These are phyloP conservation scores for Morelia viridis DNA, from an alignment of 2,797 vertebrate genomes.

Conservation along the genomic window DNA sequence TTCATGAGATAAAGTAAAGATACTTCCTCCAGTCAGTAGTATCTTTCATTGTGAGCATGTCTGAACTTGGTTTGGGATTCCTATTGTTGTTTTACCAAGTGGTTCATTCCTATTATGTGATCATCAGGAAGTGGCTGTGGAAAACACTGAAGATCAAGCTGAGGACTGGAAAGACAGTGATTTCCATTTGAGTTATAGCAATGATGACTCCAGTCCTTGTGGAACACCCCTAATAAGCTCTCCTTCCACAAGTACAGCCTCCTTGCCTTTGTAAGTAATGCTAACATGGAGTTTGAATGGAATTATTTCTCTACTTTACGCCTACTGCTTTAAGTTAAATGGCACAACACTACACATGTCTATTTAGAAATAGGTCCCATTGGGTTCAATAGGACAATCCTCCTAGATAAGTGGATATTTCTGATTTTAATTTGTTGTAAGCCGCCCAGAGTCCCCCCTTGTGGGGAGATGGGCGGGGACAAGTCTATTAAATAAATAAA, in stretches of 20 bases:
- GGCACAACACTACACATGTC: not conserved
- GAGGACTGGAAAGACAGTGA: constrained; percentile 50
- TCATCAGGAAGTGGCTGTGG: constrained; percentile 51
- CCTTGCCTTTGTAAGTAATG: constrained; percentile 66
- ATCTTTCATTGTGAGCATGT: not conserved
- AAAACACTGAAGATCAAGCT: constrained; percentile 43
- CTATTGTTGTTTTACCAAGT: constrained; percentile 19
- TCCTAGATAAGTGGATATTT: not conserved
- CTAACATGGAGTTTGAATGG: not conserved
- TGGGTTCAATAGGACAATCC: not conserved
- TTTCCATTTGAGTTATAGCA: constrained; percentile 33
- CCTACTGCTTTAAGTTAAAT: too few species aligned
- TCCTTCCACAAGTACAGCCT: constrained; percentile 46
- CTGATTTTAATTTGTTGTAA: too few species aligned
- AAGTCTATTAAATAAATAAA: too few species aligned
- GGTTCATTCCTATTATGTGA: constrained; percentile 15
- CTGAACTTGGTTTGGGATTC: not conserved
- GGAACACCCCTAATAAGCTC: constrained; percentile 47
- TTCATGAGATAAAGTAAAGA: not conserved
- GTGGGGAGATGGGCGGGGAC: too few species aligned
- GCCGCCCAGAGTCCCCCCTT: too few species aligned
- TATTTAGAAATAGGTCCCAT: not conserved
- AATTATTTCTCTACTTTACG: not conserved
- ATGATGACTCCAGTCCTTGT: constrained; percentile 32
- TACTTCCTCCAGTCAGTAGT: not conserved